phyloP scores from a whole-genome alignment of 2,797 vertebrate species.

The Syngnathus acus region DNA sequence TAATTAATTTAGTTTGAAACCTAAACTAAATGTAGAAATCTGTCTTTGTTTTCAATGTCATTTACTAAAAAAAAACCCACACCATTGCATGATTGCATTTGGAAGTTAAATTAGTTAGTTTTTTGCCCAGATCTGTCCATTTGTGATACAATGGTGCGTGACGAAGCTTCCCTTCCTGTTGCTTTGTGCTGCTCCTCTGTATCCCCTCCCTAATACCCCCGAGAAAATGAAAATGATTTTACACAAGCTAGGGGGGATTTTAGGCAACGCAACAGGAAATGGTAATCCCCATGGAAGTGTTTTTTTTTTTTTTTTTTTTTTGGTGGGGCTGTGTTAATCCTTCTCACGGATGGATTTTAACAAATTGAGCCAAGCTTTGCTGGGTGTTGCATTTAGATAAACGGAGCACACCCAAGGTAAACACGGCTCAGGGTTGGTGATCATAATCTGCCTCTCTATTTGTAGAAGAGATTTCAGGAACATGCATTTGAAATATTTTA shows the following conservation, averaged over 20 bases:
- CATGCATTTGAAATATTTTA: no score
- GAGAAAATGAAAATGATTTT: conserved; percentile 8
- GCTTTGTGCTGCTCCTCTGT: conserved; percentile 31
- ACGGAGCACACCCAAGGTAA: background rate
- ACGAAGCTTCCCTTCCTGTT: conserved; percentile 40
- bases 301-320: background rate
- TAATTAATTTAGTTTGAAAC: no score
- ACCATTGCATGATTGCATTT: background rate
- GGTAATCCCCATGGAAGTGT: conserved; percentile 5
- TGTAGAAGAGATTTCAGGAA: no score
- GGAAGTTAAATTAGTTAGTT: background rate
- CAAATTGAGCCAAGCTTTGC: conserved; percentile 23
- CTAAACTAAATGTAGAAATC: no score
- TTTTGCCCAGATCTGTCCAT: conserved; percentile 60
- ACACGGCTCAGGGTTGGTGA: conserved; percentile 19
- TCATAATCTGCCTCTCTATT: conserved; percentile 15
- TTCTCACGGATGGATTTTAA: conserved; percentile 17
- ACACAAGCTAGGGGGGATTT: conserved; percentile 12
- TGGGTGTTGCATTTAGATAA: conserved; percentile 29
- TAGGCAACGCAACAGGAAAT: conserved; percentile 6
- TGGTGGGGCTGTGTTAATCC: conserved; percentile 7
- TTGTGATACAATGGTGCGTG: conserved; percentile 17
- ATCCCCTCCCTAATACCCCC: conserved; percentile 9
- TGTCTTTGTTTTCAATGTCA: no score
- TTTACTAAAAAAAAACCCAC: no score